Conservation (phyloP, 1,140 invertebrate species). For the Lordiphosa stackelbergi region DNA sequence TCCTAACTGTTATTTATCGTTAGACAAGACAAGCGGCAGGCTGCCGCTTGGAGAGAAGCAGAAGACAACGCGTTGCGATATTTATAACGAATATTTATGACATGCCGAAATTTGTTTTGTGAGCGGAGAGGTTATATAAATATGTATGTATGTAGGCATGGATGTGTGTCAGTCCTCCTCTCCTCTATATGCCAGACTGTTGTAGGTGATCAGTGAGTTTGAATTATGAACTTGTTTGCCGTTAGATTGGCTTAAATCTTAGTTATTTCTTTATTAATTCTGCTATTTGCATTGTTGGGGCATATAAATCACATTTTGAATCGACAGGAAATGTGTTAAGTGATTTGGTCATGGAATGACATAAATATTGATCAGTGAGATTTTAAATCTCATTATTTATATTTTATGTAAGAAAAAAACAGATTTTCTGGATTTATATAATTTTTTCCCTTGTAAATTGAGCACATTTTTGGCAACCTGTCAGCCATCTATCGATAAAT, state of each 20-base stretch:
- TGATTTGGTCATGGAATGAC: constrained; percentile 2
- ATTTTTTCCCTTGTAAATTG: too few relatives aligned
- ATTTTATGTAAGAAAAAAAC: too few relatives aligned
- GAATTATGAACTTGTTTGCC: constrained; percentile 51
- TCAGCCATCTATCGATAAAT: too few relatives aligned
- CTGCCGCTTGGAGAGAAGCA: constrained; percentile 33
- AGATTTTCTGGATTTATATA: too few relatives aligned
- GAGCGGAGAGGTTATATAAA: constrained; percentile 14
- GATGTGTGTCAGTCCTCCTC: too few relatives aligned
- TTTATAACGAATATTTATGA: constrained; percentile 68
- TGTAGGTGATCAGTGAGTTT: constrained; percentile 34
- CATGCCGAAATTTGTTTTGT: constrained; percentile 31
- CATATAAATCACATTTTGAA: constrained; percentile 15
- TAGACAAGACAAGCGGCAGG: constrained; percentile 71
- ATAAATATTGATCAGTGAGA: not conserved
- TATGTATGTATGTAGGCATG: not conserved
- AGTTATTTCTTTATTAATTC: constrained; percentile 27
- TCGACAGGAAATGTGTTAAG: constrained; percentile 7
- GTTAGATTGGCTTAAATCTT: constrained; percentile 49
- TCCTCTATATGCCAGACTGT: too few relatives aligned
- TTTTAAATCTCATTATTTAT: too few relatives aligned
- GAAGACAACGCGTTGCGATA: constrained; percentile 45
- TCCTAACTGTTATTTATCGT: constrained; percentile 73
- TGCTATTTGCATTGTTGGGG: constrained; percentile 11
- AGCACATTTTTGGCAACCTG: too few relatives aligned